Base-by-base conservation (phyloP, 2,113 vertebrate species). In the Glaucomys volans region DNA sequence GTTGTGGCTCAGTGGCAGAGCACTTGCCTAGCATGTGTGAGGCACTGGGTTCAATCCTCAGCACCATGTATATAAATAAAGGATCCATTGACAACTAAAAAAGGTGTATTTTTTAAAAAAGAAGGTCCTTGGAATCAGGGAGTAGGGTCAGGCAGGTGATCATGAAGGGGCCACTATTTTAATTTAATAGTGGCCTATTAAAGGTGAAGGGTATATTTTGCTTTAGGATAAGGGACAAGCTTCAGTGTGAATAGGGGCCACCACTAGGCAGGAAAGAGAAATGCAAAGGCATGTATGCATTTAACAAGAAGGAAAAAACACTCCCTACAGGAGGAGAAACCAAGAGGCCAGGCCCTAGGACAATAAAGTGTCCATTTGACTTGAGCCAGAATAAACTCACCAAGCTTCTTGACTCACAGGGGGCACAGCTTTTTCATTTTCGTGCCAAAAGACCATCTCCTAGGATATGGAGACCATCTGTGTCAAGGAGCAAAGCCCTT, bases 391-490 rank as follows among this genome's bases (percentile, higher is more conserved):
- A 97, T 95, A 93, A 97, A 97, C 97, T 96, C 0, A 52, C 97
- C 93, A 94, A 94, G 93, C 87, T 87, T 94, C 94, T 96, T 81
- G 95, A 96, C 93, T 98, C 95, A 93, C 94, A 91, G 97, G 95
- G 95, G 96, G 87, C 75, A 95, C 47, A 97, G 97, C 94, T 79
- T 97, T 97, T 97, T 97, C 94, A 94, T 86, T 96, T 97, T 97
- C 44, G 14, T 95, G 97, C 97, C 97, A 96, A 96, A 97, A 97
- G 97, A 95, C 93, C 93, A 97, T 97, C 97, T 98, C 97, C 97
- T 96, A 97, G 97, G 97, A 97, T 97, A 97, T 96, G 93, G 96
- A 97, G 97, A 92, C 97, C 97, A 97, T 97, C 96, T 97, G 97
- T 97, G 96, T 97, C 94, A 97, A 98, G 93, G 93, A 95, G 96